Evolutionary conservation across 2,888 invertebrate genomes (phyloP).

Genomic region (Heliconius erato): DNA sequence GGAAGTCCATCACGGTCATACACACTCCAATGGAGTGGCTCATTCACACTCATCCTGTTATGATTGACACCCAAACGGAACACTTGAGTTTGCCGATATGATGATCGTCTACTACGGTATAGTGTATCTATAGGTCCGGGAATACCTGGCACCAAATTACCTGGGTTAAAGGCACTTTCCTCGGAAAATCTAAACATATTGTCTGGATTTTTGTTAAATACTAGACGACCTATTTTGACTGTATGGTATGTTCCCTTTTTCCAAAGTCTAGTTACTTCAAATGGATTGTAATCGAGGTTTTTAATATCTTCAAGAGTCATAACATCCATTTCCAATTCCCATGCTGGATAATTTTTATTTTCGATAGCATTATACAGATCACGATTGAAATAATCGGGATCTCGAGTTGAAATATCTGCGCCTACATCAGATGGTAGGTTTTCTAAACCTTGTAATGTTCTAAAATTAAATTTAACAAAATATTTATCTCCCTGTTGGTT

Average conservation of each 20-base stretch:
- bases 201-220: constrained; percentile 63
- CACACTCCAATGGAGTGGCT: constrained; percentile 62
- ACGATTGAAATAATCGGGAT: constrained; percentile 93
- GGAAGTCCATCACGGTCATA: constrained; percentile 85
- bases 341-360: constrained; percentile 81
- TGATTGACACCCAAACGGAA: constrained; percentile 71
- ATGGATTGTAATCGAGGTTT: constrained; percentile 67
- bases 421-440: constrained; percentile 89
- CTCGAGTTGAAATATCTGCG: constrained; percentile 86
- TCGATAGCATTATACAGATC: constrained; percentile 95
- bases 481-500: constrained; percentile 89
- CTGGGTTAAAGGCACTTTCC: constrained; percentile 65
- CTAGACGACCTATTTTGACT: constrained; percentile 64
- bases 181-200: constrained; percentile 66
- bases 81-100: constrained; percentile 68
- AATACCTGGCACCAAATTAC: constrained; percentile 74
- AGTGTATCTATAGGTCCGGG: constrained; percentile 67
- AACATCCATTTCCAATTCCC: constrained; percentile 72
- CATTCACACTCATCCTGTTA: constrained; percentile 67
- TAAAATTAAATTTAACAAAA: constrained; percentile 95
- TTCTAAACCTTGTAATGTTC: constrained; percentile 94
- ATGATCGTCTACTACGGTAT: constrained; percentile 65
- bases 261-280: constrained; percentile 68
- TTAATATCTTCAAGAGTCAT: constrained; percentile 61
- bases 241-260: constrained; percentile 70